Evolutionary conservation across 2,113 vertebrate species (phyloP).

Genomic region (Anolis carolinensis): DNA sequence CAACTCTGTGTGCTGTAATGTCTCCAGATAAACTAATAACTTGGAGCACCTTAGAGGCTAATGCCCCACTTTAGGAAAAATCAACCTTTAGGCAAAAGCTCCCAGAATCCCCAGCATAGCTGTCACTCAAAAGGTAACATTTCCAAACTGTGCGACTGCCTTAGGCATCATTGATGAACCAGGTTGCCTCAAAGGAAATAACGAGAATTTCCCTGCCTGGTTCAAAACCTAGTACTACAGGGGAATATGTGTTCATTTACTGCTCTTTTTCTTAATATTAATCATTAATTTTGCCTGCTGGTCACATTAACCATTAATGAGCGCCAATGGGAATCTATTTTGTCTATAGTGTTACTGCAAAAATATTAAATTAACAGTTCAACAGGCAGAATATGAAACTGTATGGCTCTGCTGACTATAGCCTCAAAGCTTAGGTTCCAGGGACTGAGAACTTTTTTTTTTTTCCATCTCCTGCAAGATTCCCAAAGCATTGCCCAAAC

Average conservation of each 20-base stretch:
- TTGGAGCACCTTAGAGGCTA: not conserved
- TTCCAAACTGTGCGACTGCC: not conserved
- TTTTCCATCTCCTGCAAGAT: not conserved
- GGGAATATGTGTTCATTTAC: not conserved
- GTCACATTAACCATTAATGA: slow-evolving; percentile 3
- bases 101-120: not conserved
- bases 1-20: not conserved
- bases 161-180: not conserved
- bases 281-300: not conserved
- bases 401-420: not conserved
- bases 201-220: not conserved
- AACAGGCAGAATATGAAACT: not conserved
- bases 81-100: not conserved
- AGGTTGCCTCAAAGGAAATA: not conserved
- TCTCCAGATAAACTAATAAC: not conserved
- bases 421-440: not conserved
- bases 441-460: not conserved
- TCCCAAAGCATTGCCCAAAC: not conserved
- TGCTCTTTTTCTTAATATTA: not conserved
- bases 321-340: not conserved
- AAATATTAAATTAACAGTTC: not conserved
- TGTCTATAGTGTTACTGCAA: not conserved
- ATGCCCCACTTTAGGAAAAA: not conserved
- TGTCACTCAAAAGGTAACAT: not conserved
- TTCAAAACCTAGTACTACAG: not conserved